Evolutionary conservation across 2,888 invertebrate genomes (phyloP), one percentile per base, ranked within the genome.

Genomic region (Andrena camellia): DNA sequence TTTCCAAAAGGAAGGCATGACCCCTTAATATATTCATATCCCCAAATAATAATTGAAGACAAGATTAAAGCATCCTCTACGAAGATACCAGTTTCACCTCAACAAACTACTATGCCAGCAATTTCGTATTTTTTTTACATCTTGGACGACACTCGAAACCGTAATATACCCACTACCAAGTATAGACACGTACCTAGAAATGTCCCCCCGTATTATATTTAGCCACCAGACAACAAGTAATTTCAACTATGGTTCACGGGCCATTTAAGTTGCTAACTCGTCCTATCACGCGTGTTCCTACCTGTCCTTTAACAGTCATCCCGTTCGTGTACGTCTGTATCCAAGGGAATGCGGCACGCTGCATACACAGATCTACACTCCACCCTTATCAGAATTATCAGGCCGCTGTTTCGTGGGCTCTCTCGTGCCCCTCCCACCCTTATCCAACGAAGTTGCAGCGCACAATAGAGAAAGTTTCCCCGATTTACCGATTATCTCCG

Each of bases 181-280:
- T 35, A 52, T 54, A 83, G 77, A 62, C 63, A 64, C 69, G 68
- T 83, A 81, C 66, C 57, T 78, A 52, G 78, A 68, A 71, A 62
- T 70, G 85, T 80, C 66, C 59, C 42, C 63, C 59, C 66, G 74
- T 66, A 81, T 89, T 89, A 89, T 88, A 88, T 88, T 84, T 87
- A 87, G 72, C 78, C 83, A 89, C 77, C 78, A 78, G 86, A 91
- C 92, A 93, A 91, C 92, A 93, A 93, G 92, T 93, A 93, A 93
- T 93, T 92, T 89, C 86, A 93, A 93, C 92, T 92, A 90, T 84
- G 89, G 89, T 93, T 92, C 90, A 92, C 91, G 92, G 89, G 77
- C 92, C 93, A 93, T 93, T 93, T 92, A 93, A 93, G 93, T 93
- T 92, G 88, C 82, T 83, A 93, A 93, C 93, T 93, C 89, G 90